Evolutionary conservation across 2,797 vertebrate species (phyloP).

Genomic region (Aphelocoma californica): DNA sequence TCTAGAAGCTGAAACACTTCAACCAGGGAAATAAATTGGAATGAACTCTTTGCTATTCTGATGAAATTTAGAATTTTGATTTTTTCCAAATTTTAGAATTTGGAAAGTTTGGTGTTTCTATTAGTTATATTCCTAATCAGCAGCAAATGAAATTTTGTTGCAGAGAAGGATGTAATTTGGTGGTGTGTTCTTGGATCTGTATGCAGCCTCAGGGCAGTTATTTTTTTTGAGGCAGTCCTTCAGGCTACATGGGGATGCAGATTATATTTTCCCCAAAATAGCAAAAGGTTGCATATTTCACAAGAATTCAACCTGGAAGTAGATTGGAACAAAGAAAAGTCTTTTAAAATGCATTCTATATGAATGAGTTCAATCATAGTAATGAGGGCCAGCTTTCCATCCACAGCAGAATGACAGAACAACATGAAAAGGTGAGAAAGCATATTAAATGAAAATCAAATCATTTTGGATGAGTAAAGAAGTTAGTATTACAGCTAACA

Average conservation of each 20-base stretch:
- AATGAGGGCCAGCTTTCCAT: neutral
- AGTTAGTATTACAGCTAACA: neutral
- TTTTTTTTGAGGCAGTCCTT: neutral
- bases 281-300: neutral
- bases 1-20: neutral
- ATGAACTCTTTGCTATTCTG: neutral
- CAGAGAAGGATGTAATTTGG: neutral
- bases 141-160: neutral
- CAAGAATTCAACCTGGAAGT: neutral
- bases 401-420: neutral
- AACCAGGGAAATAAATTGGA: neutral
- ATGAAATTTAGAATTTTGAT: neutral
- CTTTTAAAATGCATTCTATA: neutral
- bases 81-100: too few relatives aligned
- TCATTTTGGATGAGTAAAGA: neutral
- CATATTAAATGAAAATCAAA: neutral
- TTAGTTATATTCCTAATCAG: neutral
- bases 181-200: neutral
- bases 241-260: neutral
- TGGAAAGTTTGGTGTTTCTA: neutral
- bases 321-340: neutral
- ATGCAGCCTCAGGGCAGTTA: neutral
- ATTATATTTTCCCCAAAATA: neutral
- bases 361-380: neutral
- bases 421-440: neutral